Conservation (phyloP, 2,888 invertebrate species). For the Euphydryas editha region DNA sequence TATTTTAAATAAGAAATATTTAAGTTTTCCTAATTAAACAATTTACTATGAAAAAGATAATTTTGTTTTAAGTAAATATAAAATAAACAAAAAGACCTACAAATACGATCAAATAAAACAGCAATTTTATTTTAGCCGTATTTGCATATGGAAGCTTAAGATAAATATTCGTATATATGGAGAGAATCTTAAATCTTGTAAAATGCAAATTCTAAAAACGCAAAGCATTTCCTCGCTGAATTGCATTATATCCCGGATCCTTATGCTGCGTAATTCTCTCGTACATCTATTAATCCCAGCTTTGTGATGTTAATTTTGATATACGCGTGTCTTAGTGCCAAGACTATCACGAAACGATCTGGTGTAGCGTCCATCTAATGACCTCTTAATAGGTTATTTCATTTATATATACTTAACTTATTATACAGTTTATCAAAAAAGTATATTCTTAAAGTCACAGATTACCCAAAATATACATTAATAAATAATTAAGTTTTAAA, state of each 20-base stretch:
- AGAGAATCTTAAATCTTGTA: not conserved
- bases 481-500: too few species aligned
- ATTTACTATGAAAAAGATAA: too few species aligned
- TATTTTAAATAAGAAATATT: too few species aligned
- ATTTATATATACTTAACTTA: too few species aligned
- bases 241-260: not conserved
- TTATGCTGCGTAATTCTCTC: conserved; percentile 28
- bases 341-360: conserved; percentile 35
- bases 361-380: conserved; percentile 7
- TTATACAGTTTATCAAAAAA: too few species aligned
- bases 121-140: not conserved
- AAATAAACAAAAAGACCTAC: not conserved
- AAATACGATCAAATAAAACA: not conserved
- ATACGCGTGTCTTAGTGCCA: conserved; percentile 37
- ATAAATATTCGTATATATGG: not conserved
- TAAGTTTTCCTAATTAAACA: too few species aligned
- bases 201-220: conserved; percentile 5
- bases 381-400: not conserved
- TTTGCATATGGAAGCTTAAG: not conserved
- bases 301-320: conserved; percentile 37
- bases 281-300: conserved; percentile 32
- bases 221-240: conserved; percentile 2
- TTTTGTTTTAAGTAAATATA: too few species aligned
- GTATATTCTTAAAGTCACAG: too few species aligned
- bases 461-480: too few species aligned